Conservation (phyloP, 92 coral and sea anemone species). For the Pocillopora grandis region DNA sequence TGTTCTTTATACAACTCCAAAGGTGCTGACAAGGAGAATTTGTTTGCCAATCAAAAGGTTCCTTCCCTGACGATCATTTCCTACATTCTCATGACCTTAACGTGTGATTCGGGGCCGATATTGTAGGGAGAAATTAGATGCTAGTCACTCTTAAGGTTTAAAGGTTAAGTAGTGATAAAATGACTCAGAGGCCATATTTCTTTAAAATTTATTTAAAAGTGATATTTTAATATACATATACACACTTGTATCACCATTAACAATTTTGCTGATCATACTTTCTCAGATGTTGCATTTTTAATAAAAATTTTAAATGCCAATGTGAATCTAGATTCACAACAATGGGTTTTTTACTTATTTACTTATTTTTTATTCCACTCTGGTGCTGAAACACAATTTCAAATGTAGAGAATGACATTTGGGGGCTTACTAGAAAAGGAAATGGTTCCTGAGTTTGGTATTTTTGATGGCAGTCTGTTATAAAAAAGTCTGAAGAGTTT, state of each 20-base stretch:
- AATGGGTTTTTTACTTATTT: neutral
- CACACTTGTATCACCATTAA: conserved; percentile 17
- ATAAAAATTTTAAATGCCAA: neutral
- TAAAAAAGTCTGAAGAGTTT: neutral
- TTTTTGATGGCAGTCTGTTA: neutral
- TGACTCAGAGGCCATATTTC: neutral
- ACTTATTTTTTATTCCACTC: conserved; percentile 7
- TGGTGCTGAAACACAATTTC: neutral
- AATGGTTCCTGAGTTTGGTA: neutral
- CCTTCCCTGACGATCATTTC: too few relatives aligned
- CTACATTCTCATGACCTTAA: too few relatives aligned
- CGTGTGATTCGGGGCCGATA: too few relatives aligned
- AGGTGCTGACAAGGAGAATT: too few relatives aligned
- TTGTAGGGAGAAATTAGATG: too few relatives aligned
- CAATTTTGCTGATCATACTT: neutral
- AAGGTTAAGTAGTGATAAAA: neutral
- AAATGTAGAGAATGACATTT: neutral
- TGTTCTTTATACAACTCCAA: too few relatives aligned
- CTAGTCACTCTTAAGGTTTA: neutral
- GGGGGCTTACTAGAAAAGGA: neutral
- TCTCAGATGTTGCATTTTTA: neutral
- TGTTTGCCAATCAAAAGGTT: too few relatives aligned
- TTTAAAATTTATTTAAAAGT: conserved; percentile 8
- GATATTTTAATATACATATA: neutral
- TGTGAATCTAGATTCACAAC: neutral